Evolutionary conservation across 92 coral and sea anemone genomes (phyloP), one percentile per base, ranked within the genome.

Genomic region (Umimayanthus chanpuru): DNA sequence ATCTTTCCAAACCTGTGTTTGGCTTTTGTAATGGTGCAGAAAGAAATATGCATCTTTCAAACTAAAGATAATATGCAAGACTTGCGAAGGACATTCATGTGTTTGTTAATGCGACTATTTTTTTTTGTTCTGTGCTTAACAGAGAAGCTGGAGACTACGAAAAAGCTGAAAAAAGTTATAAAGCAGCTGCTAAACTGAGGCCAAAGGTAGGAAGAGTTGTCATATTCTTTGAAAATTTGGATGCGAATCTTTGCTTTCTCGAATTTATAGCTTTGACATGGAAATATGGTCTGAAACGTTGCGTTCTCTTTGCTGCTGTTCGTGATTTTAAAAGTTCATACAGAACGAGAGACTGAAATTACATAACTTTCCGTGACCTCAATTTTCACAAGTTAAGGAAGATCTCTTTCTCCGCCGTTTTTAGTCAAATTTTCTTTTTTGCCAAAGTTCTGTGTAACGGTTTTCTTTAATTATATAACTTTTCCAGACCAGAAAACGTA

Each of bases 81-180:
- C 16, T 12, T 15, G 58, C 18, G 58, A 15, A 53, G 58, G 58
- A 14, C 20, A 53, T 53, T 11, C 58, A 12, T 53, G 58, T 53
- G 20, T 9, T 53, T 53, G 20, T 15, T 53, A 12, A 53, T 53
- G 58, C 18, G 50, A 29, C 14, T 26, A 65, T 23, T 41, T 78
- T 23, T 41, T 78, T 39, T 15, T 86, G 15, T 21, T 6, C 71
- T 77, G 76, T 85, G 21, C 23, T 86, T 81, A 85, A 16, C 81
- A 95, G 98, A 70, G 96, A 95, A 89, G 88, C 95, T 77, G 95
- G 96, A 9, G 91, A 90, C 58, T 80, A 93, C 50, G 89, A 91
- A 66, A 91, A 85, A 65, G 98, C 99, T 44, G 94, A 88, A 73
- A 53, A 77, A 75, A 92, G 88, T 43, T 96, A 95, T 81, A 89